Conservation (phyloP, 2,113 vertebrate species). For the Sturnus vulgaris region DNA sequence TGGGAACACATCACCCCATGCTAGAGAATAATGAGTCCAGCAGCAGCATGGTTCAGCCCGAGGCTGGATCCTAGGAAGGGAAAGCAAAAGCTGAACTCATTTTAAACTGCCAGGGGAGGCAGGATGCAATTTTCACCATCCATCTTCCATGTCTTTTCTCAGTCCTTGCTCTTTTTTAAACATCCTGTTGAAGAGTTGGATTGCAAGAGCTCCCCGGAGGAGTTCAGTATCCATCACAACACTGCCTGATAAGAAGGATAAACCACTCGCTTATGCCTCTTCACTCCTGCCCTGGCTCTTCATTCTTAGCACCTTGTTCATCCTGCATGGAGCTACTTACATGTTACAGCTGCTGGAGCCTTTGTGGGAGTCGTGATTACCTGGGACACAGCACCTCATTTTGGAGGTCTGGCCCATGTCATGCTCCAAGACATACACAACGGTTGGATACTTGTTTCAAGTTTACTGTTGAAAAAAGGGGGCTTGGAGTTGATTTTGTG, state of each 20-base stretch:
- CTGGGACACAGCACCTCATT: background rate
- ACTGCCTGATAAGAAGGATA: background rate
- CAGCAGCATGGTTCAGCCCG: accelerated
- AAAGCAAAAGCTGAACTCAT: background rate
- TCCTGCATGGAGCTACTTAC: background rate
- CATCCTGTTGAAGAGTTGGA: background rate
- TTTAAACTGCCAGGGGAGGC: background rate
- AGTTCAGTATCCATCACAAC: background rate
- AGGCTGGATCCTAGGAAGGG: background rate
- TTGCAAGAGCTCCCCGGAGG: background rate
- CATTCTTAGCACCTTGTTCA: background rate
- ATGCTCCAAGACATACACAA: accelerated
- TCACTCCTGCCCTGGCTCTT: background rate
- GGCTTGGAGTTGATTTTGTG: background rate
- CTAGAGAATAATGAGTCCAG: background rate
- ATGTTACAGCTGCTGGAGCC: accelerated
- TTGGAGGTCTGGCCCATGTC: background rate
- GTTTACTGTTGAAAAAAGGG: background rate
- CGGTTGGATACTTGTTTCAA: background rate
- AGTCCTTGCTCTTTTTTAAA: background rate
- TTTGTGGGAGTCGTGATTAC: background rate
- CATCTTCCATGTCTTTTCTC: background rate
- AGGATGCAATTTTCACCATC: background rate
- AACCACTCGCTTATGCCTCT: background rate
- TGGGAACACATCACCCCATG: background rate